Conservation (phyloP, 92 coral and sea anemone genomes). For the Isaurus tuberculatus region DNA sequence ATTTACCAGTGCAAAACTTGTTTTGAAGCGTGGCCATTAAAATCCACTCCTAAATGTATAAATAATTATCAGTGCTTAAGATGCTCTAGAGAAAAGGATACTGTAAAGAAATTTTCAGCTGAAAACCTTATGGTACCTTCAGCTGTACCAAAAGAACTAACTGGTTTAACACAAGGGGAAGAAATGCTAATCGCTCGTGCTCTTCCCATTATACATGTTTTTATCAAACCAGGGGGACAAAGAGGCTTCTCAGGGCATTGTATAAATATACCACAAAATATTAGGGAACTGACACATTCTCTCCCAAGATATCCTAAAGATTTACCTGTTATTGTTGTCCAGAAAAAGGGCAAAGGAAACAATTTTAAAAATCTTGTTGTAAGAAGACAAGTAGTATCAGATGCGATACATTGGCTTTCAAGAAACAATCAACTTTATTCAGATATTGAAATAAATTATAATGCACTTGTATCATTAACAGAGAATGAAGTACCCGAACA, state of each 20-base stretch:
- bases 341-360: slow-evolving; percentile 48
- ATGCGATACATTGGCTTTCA: slow-evolving; percentile 46
- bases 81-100: slow-evolving; percentile 48
- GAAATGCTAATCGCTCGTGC: slow-evolving; percentile 63
- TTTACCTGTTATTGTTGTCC: slow-evolving; percentile 46
- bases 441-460: slow-evolving; percentile 51
- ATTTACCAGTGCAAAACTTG: slow-evolving; percentile 46
- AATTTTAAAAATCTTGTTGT: slow-evolving; percentile 41
- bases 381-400: slow-evolving; percentile 51
- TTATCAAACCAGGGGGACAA: slow-evolving; percentile 10
- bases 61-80: slow-evolving; percentile 35
- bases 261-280: slow-evolving; percentile 24
- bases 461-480: slow-evolving; percentile 50
- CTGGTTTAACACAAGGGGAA: slow-evolving; percentile 43
- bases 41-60: background rate
- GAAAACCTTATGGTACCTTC: slow-evolving; percentile 56
- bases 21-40: slow-evolving; percentile 54
- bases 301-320: slow-evolving; percentile 62
- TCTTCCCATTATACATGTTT: slow-evolving; percentile 43
- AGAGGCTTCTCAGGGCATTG: slow-evolving; percentile 17
- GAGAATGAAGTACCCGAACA: slow-evolving; percentile 51
- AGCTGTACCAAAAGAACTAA: slow-evolving; percentile 41
- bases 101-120: slow-evolving; percentile 38
- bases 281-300: slow-evolving; percentile 37
- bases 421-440: slow-evolving; percentile 45